Evolutionary conservation across 2,113 vertebrate species (phyloP).

Genomic region (Pterocles orientalis): DNA sequence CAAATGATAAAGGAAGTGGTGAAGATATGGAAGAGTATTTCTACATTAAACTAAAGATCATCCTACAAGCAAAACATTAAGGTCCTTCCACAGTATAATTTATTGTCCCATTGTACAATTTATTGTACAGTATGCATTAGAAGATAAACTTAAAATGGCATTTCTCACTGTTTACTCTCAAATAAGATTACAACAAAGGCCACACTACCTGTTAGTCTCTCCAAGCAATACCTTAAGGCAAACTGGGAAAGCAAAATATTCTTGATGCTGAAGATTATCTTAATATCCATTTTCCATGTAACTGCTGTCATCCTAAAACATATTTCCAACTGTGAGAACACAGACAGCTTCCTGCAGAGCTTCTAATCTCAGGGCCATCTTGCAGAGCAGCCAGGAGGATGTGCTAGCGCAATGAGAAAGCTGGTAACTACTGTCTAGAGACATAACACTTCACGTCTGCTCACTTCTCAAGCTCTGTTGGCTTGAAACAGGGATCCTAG

Average conservation of each 20-base stretch:
- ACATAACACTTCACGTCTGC: slow-evolving; percentile 6
- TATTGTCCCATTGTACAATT: not conserved
- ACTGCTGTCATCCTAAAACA: slow-evolving; percentile 37
- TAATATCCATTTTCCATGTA: slow-evolving; percentile 33
- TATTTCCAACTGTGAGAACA: slow-evolving; percentile 51
- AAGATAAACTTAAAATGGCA: not conserved
- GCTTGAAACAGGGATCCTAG: slow-evolving; percentile 25
- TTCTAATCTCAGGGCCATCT: slow-evolving; percentile 61
- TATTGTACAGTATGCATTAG: not conserved
- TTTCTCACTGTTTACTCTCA: slow-evolving; percentile 14
- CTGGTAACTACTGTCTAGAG: slow-evolving; percentile 45
- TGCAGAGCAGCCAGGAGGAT: slow-evolving; percentile 59
- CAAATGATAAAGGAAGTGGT: not conserved
- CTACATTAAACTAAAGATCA: not conserved
- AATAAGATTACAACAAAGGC: not conserved
- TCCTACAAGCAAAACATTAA: not conserved
- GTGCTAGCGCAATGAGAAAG: slow-evolving; percentile 12
- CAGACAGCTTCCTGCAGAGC: slow-evolving; percentile 46
- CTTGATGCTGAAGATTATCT: not conserved
- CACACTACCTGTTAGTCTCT: not conserved
- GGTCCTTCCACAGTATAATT: not conserved
- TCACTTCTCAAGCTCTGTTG: slow-evolving; percentile 19
- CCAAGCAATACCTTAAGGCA: not conserved
- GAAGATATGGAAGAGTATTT: not conserved
- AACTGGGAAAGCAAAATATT: slow-evolving; percentile 5